phyloP scores from a whole-genome alignment of 2,113 vertebrate species.

The Caranx ignobilis region DNA sequence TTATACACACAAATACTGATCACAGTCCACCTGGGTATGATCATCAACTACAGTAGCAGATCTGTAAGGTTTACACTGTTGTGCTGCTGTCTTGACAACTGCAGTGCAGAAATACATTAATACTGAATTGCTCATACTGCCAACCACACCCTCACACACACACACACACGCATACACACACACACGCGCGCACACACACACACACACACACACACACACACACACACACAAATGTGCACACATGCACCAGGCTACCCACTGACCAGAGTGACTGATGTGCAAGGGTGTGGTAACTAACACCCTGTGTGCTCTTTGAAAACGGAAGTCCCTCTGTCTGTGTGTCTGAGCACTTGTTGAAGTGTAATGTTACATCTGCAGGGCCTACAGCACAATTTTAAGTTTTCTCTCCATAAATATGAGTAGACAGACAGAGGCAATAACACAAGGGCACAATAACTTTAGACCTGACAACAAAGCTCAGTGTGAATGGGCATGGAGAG shows the following conservation, averaged over 20 bases:
- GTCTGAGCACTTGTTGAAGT: not conserved
- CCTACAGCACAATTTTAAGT: not conserved
- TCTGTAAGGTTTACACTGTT: not conserved
- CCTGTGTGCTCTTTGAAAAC: slow-evolving; percentile 34
- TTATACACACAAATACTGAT: no score
- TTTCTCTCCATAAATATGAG: not conserved
- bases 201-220: not conserved
- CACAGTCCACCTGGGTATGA: no score
- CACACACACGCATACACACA: not conserved
- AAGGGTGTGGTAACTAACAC: slow-evolving; percentile 64
- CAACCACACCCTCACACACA: slow-evolving; percentile 41
- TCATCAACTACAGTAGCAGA: no score
- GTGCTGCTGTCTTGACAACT: slow-evolving; percentile 19
- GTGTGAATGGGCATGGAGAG: not conserved
- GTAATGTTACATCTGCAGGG: not conserved
- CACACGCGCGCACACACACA: not conserved
- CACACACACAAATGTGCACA: not conserved
- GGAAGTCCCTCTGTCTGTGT: slow-evolving; percentile 34
- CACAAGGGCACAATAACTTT: not conserved
- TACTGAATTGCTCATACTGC: not conserved
- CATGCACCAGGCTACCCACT: not conserved
- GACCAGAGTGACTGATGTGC: slow-evolving; percentile 28
- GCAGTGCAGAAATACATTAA: slow-evolving; percentile 5
- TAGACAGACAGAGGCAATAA: not conserved
- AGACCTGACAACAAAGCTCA: not conserved